Base-by-base conservation (phyloP, 2,797 vertebrate species). In the Yasuhikotakia modesta region DNA sequence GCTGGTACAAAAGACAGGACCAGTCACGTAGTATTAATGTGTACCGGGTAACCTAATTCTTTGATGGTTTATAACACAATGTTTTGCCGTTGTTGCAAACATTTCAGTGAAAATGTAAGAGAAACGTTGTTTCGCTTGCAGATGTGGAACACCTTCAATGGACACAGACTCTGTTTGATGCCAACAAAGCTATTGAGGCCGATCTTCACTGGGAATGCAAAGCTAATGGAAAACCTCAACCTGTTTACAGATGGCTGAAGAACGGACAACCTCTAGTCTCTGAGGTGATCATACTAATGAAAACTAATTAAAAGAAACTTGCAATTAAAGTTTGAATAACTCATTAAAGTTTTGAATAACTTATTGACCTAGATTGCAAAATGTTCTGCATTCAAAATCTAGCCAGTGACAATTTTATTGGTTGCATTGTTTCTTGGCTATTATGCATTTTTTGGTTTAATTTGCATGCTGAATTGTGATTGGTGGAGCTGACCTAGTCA, bases 141-240 rank as follows among this genome's bases (percentile, higher is more conserved):
- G 85, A 90, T 88, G 90, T 92, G 88, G 94, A 95, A 78, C 92
- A 94, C 79, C 92, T 95, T 55, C 92, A 96, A 70, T 97, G 95
- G 95, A 90, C 92, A 2, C 93, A 94, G 82, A 95, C 88, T 46
- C 91, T 96, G 76, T 93, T 91, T 86, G 94, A 96, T 81, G 90
- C 92, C 63, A 90, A 95, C 77, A 90, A 95, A 88, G 91, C 93
- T 48, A 92, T 96, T 17, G 93, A 95, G 80, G 92, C 94, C 48
- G 93, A 87, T 83, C 91, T 97, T 65, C 87, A 92, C 79, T 96
- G 96, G 96, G 95, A 96, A 82, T 96, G 95, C 85, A 92, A 91
- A 84, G 95, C 95, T 46, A 87, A 83, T 2, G 94, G 95, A 61
- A 94, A 93, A 35, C 95, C 95, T 0, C 87, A 53, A 5, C 94